Conservation (phyloP, 2,797 vertebrate species). For the Argentina silus region DNA sequence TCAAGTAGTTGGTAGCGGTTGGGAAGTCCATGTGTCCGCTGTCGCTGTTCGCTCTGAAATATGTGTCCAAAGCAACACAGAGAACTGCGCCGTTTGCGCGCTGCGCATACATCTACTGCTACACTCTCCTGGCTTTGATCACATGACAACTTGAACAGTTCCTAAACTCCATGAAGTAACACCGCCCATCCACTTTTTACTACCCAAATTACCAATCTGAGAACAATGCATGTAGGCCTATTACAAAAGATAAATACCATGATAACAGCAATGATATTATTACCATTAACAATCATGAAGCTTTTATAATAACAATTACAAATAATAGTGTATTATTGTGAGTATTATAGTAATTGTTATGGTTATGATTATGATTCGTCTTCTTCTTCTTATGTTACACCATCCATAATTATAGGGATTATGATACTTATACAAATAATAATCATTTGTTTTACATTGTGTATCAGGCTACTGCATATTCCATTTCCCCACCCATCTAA, state of each 20-base stretch:
- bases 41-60: slow-evolving; percentile 20
- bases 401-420: too few species aligned
- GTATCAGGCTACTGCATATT: background rate
- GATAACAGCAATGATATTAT: too few species aligned
- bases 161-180: background rate
- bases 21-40: slow-evolving; percentile 19
- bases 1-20: slow-evolving; percentile 8
- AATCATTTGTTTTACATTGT: background rate
- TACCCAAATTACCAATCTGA: too few species aligned
- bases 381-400: too few species aligned
- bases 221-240: too few species aligned
- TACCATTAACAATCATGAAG: too few species aligned
- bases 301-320: too few species aligned
- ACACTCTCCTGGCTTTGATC: slow-evolving; percentile 41
- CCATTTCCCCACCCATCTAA: background rate
- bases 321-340: too few species aligned
- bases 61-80: slow-evolving; percentile 17
- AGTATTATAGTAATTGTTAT: too few species aligned
- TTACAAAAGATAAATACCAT: too few species aligned
- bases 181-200: slow-evolving; percentile 15
- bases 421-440: too few species aligned
- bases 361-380: too few species aligned
- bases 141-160: slow-evolving; percentile 47
- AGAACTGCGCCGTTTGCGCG: slow-evolving; percentile 6
- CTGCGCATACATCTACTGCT: slow-evolving; percentile 18